Conservation (phyloP, 2,797 vertebrate species). For the Pipistrellus pygmaeus region DNA sequence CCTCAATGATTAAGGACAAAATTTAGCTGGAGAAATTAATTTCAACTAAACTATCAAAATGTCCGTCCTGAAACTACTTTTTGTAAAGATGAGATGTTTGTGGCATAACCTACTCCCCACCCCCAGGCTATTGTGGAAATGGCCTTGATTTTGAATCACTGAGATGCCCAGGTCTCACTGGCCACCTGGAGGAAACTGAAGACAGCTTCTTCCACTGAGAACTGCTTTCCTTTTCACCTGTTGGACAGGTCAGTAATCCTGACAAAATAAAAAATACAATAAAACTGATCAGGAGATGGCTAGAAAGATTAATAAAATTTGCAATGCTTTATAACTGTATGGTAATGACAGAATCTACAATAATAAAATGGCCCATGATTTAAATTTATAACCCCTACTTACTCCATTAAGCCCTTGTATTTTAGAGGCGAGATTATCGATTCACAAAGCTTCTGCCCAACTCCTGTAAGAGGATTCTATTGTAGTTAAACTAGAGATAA, state of each 20-base stretch:
- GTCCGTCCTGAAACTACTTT: not conserved
- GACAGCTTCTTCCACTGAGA: not conserved
- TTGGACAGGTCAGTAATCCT: not conserved
- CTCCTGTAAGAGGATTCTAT: constrained; percentile 56
- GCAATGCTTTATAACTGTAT: constrained; percentile 32
- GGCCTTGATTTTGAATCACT: not conserved
- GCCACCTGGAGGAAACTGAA: not conserved
- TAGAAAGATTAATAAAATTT: constrained; percentile 36
- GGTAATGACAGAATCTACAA: constrained; percentile 21
- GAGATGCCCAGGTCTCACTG: not conserved
- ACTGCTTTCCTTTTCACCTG: not conserved
- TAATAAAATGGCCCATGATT: constrained; percentile 33
- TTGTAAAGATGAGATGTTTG: not conserved
- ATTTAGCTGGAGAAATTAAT: constrained; percentile 64
- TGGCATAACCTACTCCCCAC: not conserved
- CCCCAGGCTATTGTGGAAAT: not conserved
- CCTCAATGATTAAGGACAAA: constrained; percentile 50
- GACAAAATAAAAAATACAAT: not conserved
- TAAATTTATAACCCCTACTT: constrained; percentile 50
- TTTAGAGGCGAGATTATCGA: constrained; percentile 29
- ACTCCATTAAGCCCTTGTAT: constrained; percentile 19
- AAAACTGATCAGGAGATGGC: not conserved
- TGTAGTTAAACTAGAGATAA: constrained; percentile 66
- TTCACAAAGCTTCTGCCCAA: constrained; percentile 30
- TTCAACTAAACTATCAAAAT: not conserved